Base-by-base conservation (phyloP, 2,888 invertebrate species). In the Autographa gamma region DNA sequence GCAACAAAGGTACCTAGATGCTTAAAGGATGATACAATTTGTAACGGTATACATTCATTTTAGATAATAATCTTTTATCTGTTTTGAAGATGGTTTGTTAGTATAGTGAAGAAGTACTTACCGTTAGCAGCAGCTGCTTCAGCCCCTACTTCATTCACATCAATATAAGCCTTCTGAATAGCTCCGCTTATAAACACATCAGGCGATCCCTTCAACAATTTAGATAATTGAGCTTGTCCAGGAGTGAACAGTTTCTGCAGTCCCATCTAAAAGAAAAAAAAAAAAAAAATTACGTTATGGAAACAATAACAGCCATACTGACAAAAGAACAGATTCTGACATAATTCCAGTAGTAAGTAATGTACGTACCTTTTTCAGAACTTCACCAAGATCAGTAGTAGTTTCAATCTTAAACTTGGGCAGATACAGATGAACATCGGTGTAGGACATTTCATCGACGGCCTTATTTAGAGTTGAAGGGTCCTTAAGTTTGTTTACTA, bases 81-180 rank as follows among this genome's bases (percentile, higher is more conserved):
- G 77, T 76, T 56, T 56, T 19, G 19, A 19, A 25, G 14, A 56
- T 25, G 54, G n/a, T 19, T 56, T 56, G 2, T 13, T 19, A 13
- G 54, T 18, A 56, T 19, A 7, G 14, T 54, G 18, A 11, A 43
- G 56, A 25, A 48, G 34, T 67, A 82, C 96, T 96, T 95, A 98
- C 98, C 97, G 77, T 98, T 98, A 31, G 97, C 98, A 48, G 98
- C 98, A 62, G 98, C 97, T 2, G 98, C 98, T 90, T 98, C 98
- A 13, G 98, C 97, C 0, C 98, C 98, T 88, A 98, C 97, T 90
- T 98, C 98, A 87, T 98, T 97, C 0, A 98, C 97, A 87, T 98
- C 97, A 84, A 98, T 97, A 84, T 97, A 98, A 5, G 98, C 97
- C 90, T 98, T 98, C 86, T 98, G 98, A 7, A 97, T 88, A 13